Percentiles rank a stretch among this genome's conserved stretches.
Evolutionary conservation across 2,113 vertebrate genomes (phyloP).

Genomic region (Ptilonorhynchus violaceus): DNA sequence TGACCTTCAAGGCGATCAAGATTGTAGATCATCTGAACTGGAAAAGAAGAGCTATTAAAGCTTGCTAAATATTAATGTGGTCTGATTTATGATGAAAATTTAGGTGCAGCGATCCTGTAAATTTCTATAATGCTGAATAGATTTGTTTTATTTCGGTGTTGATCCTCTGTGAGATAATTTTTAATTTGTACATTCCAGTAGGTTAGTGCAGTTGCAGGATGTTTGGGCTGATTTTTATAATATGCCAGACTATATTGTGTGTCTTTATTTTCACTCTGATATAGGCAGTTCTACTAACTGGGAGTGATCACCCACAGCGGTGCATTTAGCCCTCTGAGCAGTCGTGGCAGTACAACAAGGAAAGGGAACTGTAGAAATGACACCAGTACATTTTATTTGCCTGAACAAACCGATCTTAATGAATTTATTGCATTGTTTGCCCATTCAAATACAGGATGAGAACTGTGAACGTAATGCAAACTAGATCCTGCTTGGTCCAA

Average conservation of each 20-base stretch:
- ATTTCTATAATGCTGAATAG: not conserved
- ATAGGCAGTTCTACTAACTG: not conserved
- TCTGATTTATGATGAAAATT: not conserved
- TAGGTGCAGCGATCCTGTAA: not conserved
- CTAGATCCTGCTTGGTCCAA: constrained; percentile 1
- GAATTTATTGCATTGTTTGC: constrained; percentile 38
- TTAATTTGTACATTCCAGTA: not conserved
- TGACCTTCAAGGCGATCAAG: not conserved
- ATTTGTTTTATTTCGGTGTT: not conserved
- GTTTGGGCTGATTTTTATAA: not conserved
- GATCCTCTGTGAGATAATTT: not conserved
- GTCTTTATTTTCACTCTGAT: not conserved
- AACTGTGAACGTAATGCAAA: not conserved
- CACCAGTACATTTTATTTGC: not conserved
- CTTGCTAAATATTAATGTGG: not conserved
- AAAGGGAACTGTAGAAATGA: not conserved
- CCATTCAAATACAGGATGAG: constrained; percentile 26
- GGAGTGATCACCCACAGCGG: not conserved
- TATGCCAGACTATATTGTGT: not conserved
- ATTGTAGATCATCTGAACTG: not conserved
- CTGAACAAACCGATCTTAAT: constrained; percentile 7
- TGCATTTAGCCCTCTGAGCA: not conserved
- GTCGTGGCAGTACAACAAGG: not conserved
- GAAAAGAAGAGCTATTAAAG: not conserved
- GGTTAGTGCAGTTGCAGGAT: not conserved